These are phyloP conservation scores for Leiothrix lutea DNA, from an alignment of 2,113 vertebrate genomes.

Conservation along the genomic window DNA sequence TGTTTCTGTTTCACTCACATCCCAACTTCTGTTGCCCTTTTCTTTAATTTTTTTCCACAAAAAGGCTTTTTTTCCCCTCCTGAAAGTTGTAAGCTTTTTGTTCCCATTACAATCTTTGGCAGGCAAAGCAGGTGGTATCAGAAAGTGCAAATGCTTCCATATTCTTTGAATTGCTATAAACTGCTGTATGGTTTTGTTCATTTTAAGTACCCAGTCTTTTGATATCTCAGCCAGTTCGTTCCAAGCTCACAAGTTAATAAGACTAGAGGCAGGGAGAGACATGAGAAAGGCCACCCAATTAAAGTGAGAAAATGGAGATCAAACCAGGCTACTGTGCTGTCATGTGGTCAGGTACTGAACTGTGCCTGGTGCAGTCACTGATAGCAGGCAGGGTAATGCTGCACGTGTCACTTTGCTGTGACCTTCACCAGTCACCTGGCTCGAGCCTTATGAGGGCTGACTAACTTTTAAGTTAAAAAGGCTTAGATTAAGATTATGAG, in stretches of 20 bases:
- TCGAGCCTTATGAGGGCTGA: background rate
- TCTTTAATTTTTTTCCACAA: background rate
- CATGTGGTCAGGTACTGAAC: constrained; percentile 8
- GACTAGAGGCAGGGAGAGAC: background rate
- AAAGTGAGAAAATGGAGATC: constrained; percentile 37
- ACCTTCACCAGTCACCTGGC: background rate
- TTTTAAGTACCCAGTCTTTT: constrained; percentile 32
- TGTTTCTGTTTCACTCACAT: background rate
- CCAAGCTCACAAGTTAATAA: constrained; percentile 29
- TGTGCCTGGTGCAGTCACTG: constrained; percentile 6
- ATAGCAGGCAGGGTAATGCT: background rate
- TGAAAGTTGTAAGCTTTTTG: background rate
- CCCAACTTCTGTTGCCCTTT: background rate
- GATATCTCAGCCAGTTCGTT: constrained; percentile 13
- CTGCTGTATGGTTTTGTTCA: constrained; percentile 17
- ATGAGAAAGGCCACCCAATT: constrained; percentile 25
- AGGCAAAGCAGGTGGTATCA: background rate
- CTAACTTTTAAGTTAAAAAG: background rate
- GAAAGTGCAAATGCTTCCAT: background rate
- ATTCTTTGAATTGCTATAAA: constrained; percentile 35
- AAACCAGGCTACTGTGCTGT: constrained; percentile 10
- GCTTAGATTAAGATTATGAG: constrained; percentile 8
- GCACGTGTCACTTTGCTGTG: background rate
- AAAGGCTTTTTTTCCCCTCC: background rate
- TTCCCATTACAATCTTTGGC: background rate